Evolutionary conservation across 2,888 invertebrate species (phyloP), one percentile per base, ranked within the genome.

Genomic region (Julus scandinavius): DNA sequence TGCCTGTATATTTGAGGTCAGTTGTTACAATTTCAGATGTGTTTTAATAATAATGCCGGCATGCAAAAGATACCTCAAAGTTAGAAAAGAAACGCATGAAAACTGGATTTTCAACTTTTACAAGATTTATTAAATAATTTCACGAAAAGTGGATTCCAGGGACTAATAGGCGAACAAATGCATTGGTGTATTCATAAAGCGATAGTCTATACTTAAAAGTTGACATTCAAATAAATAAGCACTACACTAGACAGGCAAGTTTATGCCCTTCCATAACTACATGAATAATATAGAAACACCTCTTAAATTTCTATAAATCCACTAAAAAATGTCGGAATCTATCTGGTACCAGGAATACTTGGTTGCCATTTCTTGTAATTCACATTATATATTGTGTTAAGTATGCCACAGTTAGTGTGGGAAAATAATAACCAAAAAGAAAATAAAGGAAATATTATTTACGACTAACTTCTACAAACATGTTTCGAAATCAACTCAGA

Each of bases 11-110:
- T 63, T 63, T 63, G 63, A 63, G 63, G 63, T 63, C 63, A 63
- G 63, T 6, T 63, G 63, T 63, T 63, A 63, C 63, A 63, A 20
- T 63, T 63, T 63, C 63, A 63, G 63, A 63, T 63, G 63, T 63
- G 63, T 63, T 63, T 63, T 63, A 63, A 63, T 63, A 63, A 63
- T 63, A 20, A n/a, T 7, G 63, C 63, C 20, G 63, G 63, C 20
- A 63, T 63, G 63, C 20, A 63, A 6, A 63, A n/a, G n/a, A 58
- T 17, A 63, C 3, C 63, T 20, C 63, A 63, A 63, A 63, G 63
- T 20, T 20, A 20, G 63, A 63, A 63, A 63, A 63, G 63, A 20
- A 63, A 63, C 20, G 17, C 63, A 45, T 3, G 7, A 63, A 63
- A 63, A 63, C 63, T 63, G 20, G 63, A 63, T 63, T 63, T 63